Evolutionary conservation across 2,888 invertebrate species (phyloP).

Genomic region (Elysia crispata): DNA sequence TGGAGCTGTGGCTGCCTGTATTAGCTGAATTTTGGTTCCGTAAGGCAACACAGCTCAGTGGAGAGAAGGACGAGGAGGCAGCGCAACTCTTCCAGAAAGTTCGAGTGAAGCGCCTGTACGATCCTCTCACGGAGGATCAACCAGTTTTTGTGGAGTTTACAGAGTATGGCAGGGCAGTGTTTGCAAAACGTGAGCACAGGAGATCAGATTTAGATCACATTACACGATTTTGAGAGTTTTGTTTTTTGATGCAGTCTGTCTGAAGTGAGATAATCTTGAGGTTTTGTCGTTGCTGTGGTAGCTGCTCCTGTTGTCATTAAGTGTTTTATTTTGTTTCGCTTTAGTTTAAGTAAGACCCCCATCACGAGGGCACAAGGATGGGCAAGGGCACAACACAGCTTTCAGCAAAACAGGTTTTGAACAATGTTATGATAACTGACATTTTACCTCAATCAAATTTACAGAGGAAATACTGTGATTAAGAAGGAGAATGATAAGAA

Average conservation of each 20-base stretch:
- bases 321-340: too few relatives aligned
- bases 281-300: neutral
- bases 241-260: too few relatives aligned
- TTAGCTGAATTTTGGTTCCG: slow-evolving; percentile 71
- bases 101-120: slow-evolving; percentile 67
- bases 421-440: too few relatives aligned
- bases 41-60: slow-evolving; percentile 62
- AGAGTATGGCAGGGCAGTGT: slow-evolving; percentile 86
- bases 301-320: neutral
- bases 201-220: neutral
- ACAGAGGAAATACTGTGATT: too few relatives aligned
- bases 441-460: too few relatives aligned
- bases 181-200: slow-evolving; percentile 81
- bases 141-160: slow-evolving; percentile 67
- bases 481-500: too few relatives aligned
- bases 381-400: too few relatives aligned
- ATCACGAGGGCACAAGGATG: too few relatives aligned
- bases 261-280: too few relatives aligned
- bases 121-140: slow-evolving; percentile 62
- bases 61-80: slow-evolving; percentile 61
- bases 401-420: too few relatives aligned
- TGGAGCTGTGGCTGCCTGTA: slow-evolving; percentile 63
- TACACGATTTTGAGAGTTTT: too few relatives aligned
- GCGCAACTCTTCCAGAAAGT: slow-evolving; percentile 68
- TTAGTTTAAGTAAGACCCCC: too few relatives aligned